Evolutionary conservation across 2,888 invertebrate species (phyloP), one percentile per base, ranked within the genome.

Genomic region (Anthophora plumipes): DNA sequence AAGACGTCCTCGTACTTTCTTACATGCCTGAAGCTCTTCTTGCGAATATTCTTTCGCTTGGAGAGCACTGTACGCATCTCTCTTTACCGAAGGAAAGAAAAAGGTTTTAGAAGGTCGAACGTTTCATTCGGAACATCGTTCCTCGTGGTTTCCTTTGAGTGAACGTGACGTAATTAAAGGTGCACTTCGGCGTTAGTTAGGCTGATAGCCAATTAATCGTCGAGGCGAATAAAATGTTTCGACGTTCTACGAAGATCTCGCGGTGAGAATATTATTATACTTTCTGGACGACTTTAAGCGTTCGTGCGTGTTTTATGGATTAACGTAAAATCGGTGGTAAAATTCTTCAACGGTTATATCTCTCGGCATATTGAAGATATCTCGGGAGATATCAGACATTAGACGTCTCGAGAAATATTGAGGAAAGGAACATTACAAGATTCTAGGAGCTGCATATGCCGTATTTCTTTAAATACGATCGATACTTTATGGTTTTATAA

Each of bases 161-260:
- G 48, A 52, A 37, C 67, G n/a, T 61, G 66, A 67, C 54, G 41
- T 63, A 75, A 76, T 78, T 68, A 75, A 68, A 63, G 76, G 60
- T n/a, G 39, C 57, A n/a, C 55, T 57, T 52, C 48, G 52, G 12
- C 52, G 63, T 12, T 48, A 48, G 50, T 57, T 48, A 52, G 52
- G 3, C 17, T 64, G 60, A 70, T 70, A 41, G 64, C 22, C 64
- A 70, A 59, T 79, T 77, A 66, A 66, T 69, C 46, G 17, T 25
- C 7, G 12, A 41, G n/a, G 12, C 46, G n/a, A 37, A 22, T 31
- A 57, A 22, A 22, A 64, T 50, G 31, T 31, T 64, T 59, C 12
- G 7, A 20, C 20, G 25, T 39, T 55, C 12, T n/a, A n/a, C n/a
- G n/a, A n/a, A n/a, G n/a, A n/a, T 12, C 39, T 5, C n/a, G 14